Percentiles rank a stretch among this genome's conserved stretches.
These are phyloP conservation scores for Hippocampus barbouri DNA, from an alignment of 2,113 vertebrate species.

Conservation along the genomic window DNA sequence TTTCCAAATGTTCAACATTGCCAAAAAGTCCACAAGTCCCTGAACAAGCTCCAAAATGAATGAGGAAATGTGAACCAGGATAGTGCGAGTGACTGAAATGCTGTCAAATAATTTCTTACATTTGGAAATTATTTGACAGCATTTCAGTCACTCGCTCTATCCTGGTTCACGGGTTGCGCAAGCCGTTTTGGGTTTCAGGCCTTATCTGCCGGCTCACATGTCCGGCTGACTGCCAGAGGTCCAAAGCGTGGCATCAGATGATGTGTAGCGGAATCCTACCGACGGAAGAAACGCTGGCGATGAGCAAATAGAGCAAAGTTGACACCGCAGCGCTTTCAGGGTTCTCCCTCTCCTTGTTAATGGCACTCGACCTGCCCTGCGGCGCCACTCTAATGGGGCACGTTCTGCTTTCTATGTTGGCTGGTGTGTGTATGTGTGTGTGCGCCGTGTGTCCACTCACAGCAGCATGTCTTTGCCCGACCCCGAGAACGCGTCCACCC, in stretches of 20 bases:
- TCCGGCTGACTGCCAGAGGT: constrained; percentile 39
- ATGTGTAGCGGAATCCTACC: constrained; percentile 44
- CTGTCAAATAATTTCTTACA: no score
- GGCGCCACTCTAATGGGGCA: not conserved
- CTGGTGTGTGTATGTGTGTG: not conserved
- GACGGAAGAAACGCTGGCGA: constrained; percentile 29
- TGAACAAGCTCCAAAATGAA: no score
- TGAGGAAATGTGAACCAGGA: no score
- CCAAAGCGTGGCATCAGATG: constrained; percentile 29
- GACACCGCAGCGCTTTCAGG: not conserved
- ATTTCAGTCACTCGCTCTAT: not conserved
- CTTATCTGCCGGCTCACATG: constrained; percentile 62
- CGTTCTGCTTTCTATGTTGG: not conserved
- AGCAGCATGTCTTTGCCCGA: constrained; percentile 67
- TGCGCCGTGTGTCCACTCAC: not conserved
- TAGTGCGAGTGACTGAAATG: no score
- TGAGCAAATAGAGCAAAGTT: constrained; percentile 17
- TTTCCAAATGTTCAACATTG: no score
- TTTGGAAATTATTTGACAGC: no score
- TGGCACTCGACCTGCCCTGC: not conserved
- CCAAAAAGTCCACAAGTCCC: no score
- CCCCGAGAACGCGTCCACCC: constrained; percentile 67
- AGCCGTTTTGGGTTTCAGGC: constrained; percentile 64
- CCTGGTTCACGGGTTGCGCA: constrained; percentile 32
- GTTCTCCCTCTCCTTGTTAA: constrained; percentile 4